Conservation (phyloP, 1,140 invertebrate species). For the Acromyrmex heyeri region DNA sequence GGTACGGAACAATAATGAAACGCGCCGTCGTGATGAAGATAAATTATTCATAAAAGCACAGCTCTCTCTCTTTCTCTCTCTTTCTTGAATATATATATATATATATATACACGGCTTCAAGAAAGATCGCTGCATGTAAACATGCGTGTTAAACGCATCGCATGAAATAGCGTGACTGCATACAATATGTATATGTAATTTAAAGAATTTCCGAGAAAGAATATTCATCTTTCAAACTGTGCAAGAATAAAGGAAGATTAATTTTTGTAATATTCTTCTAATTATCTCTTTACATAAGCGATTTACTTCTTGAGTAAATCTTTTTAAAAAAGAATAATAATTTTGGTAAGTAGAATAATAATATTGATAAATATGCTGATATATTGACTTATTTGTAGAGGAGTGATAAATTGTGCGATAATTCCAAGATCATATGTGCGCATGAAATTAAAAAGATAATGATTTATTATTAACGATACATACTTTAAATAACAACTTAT, state of each 20-base stretch:
- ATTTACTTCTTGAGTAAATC: not conserved
- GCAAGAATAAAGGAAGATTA: not conserved
- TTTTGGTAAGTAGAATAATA: not conserved
- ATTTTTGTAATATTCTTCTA: not conserved
- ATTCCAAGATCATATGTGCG: not conserved
- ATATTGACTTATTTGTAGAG: not conserved
- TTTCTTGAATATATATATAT: not conserved
- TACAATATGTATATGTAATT: conserved; percentile 12
- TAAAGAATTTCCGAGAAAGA: not conserved
- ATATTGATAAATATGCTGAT: not conserved
- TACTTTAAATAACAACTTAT: conserved; percentile 8
- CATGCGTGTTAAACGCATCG: conserved; percentile 23
- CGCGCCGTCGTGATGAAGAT: conserved; percentile 50
- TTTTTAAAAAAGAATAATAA: not conserved
- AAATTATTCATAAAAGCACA: conserved; percentile 67
- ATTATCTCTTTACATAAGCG: not conserved
- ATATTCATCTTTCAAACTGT: not conserved
- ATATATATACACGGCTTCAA: not conserved
- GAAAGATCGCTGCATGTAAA: conserved; percentile 37
- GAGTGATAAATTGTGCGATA: conserved; percentile 21
- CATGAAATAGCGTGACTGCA: conserved; percentile 13
- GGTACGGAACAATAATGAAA: conserved; percentile 56
- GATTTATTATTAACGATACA: conserved; percentile 1
- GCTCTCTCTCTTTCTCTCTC: not conserved
- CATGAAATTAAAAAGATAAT: conserved; percentile 37